These are phyloP conservation scores for Drosophila mauritiana DNA, from an alignment of 1,140 invertebrate species.

Conservation along the genomic window DNA sequence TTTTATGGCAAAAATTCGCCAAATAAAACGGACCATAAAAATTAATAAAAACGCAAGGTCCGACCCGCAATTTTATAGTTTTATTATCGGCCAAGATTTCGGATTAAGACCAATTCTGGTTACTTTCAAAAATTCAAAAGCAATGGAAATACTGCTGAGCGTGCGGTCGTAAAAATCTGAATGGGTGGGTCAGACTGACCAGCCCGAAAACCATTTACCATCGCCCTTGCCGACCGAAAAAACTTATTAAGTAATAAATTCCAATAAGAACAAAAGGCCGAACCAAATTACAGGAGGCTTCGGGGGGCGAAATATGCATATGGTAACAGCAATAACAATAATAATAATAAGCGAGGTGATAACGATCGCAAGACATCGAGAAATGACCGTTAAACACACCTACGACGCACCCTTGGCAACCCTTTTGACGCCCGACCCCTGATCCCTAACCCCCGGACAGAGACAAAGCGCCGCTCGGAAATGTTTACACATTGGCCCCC, in stretches of 20 bases:
- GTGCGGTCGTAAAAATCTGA: conserved; percentile 70
- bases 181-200: not conserved
- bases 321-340: conserved; percentile 65
- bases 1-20: conserved; percentile 67
- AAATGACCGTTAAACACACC: conserved; percentile 82
- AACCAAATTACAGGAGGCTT: conserved; percentile 31
- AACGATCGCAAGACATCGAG: conserved; percentile 80
- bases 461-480: conserved; percentile 52
- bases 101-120: conserved; percentile 20
- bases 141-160: conserved; percentile 64
- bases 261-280: conserved; percentile 71
- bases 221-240: not conserved
- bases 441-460: conserved; percentile 3
- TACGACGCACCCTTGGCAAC: conserved; percentile 61
- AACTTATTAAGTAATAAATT: conserved; percentile 83
- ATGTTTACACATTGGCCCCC: conserved; percentile 52
- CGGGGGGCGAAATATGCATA: conserved; percentile 51
- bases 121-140: conserved; percentile 62
- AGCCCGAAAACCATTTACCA: conserved; percentile 51
- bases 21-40: conserved; percentile 72
- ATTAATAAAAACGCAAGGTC: conserved; percentile 69
- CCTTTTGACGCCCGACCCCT: conserved; percentile 47
- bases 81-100: conserved; percentile 70
- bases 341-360: conserved; percentile 74
- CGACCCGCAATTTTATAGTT: conserved; percentile 66